A percentile compares a stretch with the other conserved stretches of the same genome.
These are phyloP conservation scores for Tachycineta bicolor DNA, from an alignment of 2,113 vertebrate genomes.

Conservation along the genomic window DNA sequence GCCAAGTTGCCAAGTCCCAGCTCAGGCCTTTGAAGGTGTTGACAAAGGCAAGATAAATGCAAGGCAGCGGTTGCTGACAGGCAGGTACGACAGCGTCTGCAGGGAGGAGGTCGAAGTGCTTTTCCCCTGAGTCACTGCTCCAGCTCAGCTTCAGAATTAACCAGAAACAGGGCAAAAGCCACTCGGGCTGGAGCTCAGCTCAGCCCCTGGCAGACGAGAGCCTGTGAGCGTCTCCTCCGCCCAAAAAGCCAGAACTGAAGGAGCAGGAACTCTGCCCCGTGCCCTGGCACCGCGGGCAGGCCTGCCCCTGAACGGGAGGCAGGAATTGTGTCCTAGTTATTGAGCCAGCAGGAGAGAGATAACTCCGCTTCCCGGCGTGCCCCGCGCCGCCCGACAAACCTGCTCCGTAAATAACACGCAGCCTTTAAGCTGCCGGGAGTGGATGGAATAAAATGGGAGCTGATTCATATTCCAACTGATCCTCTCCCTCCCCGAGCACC, in stretches of 20 bases:
- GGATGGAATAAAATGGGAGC: slow-evolving; percentile 19
- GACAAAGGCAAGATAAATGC: slow-evolving; percentile 36
- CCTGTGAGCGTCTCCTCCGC: background rate
- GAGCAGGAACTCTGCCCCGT: background rate
- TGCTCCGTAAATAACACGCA: slow-evolving; percentile 36
- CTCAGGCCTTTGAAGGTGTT: background rate
- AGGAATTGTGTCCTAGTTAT: background rate
- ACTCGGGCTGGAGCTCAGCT: background rate
- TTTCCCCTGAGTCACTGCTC: slow-evolving; percentile 13
- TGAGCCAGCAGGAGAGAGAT: background rate
- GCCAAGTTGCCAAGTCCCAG: background rate
- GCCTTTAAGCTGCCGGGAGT: background rate
- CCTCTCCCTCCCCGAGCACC: background rate
- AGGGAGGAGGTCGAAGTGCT: slow-evolving; percentile 22
- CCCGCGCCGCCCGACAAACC: background rate
- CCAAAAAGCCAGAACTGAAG: background rate
- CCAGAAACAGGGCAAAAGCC: background rate
- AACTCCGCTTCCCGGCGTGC: background rate
- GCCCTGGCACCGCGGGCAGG: background rate
- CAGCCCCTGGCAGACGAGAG: background rate
- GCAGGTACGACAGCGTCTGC: slow-evolving; percentile 2
- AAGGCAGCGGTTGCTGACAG: background rate
- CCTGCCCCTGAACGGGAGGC: background rate
- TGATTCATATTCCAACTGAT: background rate
- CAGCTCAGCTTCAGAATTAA: background rate